A percentile compares a stretch with the other conserved stretches of the same genome.
phyloP scores from a whole-genome alignment of 1,140 invertebrate species.

The Eumeta japonica region DNA sequence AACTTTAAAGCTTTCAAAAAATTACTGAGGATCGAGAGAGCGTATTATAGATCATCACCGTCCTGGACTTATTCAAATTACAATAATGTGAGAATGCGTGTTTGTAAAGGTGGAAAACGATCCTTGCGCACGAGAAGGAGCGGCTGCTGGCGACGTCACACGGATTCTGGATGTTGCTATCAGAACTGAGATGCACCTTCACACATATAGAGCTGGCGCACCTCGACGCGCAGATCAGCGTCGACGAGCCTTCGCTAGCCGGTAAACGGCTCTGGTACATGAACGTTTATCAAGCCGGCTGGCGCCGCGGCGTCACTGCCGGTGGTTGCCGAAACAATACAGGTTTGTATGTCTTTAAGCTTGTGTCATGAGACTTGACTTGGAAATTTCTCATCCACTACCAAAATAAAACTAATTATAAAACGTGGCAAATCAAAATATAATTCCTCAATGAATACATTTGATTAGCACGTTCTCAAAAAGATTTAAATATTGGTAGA shows the following conservation, averaged over 20 bases:
- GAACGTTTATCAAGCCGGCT: constrained; percentile 81
- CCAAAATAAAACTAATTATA: too few species aligned
- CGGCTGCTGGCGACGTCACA: constrained; percentile 69
- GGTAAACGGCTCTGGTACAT: constrained; percentile 82
- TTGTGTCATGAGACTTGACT: neutral
- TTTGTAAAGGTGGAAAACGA: constrained; percentile 32
- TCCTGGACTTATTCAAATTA: too few species aligned
- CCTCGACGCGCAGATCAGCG: constrained; percentile 80
- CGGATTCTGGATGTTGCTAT: constrained; percentile 86
- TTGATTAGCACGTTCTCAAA: too few species aligned
- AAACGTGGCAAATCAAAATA: too few species aligned
- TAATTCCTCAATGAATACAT: too few species aligned
- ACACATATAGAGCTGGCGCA: constrained; percentile 84
- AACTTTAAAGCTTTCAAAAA: too few species aligned
- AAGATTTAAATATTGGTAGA: too few species aligned
- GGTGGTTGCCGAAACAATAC: constrained; percentile 89
- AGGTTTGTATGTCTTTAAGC: constrained; percentile 56
- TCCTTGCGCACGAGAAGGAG: constrained; percentile 71
- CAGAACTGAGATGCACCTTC: constrained; percentile 82
- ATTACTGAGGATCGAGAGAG: too few species aligned
- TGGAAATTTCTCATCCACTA: neutral
- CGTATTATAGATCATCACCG: too few species aligned
- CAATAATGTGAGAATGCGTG: too few species aligned
- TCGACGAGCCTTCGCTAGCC: constrained; percentile 78
- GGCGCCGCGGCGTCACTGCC: constrained; percentile 85